A percentile compares a stretch with the other conserved stretches of the same genome.
Conservation (phyloP, 2,113 vertebrate species). For the Nesoenas mayeri region DNA sequence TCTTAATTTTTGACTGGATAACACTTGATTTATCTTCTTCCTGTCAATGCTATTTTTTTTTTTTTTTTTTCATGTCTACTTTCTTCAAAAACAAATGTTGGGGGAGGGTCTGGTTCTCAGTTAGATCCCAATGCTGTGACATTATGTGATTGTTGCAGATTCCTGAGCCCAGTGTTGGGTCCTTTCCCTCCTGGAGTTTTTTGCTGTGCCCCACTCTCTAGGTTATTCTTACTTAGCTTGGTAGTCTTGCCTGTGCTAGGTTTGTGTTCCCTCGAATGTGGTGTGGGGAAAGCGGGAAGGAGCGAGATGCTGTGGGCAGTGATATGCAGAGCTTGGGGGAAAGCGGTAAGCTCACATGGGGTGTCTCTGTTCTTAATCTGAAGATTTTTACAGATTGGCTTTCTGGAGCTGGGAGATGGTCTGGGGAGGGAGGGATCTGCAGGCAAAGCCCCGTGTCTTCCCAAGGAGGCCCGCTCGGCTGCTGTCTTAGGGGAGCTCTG, state of each 20-base stretch:
- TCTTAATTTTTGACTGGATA: neutral
- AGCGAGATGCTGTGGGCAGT: neutral
- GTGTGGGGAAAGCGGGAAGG: neutral
- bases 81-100: neutral
- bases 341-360: neutral
- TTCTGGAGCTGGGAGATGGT: neutral
- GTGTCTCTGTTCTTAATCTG: neutral
- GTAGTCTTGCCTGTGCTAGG: neutral
- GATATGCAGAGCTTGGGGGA: neutral
- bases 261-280: neutral
- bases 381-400: neutral
- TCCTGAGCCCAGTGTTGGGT: rapidly evolving
- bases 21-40: neutral
- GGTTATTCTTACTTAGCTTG: rapidly evolving
- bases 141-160: neutral
- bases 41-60: neutral
- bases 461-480: neutral
- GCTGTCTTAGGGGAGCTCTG: neutral
- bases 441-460: neutral
- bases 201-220: neutral
- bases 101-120: neutral
- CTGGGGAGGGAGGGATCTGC: neutral
- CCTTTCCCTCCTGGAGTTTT: neutral
- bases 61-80: neutral
- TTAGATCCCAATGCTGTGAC: neutral